These are phyloP conservation scores for Drosophila mayri DNA, from an alignment of 1,140 invertebrate genomes.

Conservation along the genomic window DNA sequence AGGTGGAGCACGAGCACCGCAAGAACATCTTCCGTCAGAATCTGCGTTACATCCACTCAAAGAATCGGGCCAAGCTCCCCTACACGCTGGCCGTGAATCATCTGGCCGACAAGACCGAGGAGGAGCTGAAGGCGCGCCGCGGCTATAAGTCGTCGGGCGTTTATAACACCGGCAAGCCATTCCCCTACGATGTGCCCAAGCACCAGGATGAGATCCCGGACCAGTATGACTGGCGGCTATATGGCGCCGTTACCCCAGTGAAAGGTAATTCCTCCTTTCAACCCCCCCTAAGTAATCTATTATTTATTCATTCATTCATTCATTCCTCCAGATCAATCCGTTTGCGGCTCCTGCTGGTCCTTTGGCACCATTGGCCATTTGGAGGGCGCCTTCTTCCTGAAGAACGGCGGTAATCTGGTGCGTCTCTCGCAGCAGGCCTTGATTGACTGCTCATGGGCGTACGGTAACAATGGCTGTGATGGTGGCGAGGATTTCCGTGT, in stretches of 20 bases:
- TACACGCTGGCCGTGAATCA: constrained; percentile 94
- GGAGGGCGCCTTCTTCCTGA: constrained; percentile 95
- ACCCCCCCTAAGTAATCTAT: too few species aligned
- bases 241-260: constrained; percentile 96
- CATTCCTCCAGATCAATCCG: constrained; percentile 90
- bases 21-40: constrained; percentile 96
- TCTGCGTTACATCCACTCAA: constrained; percentile 93
- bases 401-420: constrained; percentile 92
- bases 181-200: constrained; percentile 86
- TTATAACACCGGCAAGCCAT: constrained; percentile 89
- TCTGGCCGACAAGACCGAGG: constrained; percentile 92
- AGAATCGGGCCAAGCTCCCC: constrained; percentile 91
- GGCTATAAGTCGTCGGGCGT: constrained; percentile 89
- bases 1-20: constrained; percentile 89
- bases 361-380: constrained; percentile 97
- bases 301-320: too few species aligned
- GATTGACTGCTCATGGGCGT: constrained; percentile 98
- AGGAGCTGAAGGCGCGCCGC: constrained; percentile 92
- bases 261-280: too few species aligned
- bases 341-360: constrained; percentile 98
- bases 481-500: constrained; percentile 97
- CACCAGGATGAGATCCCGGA: constrained; percentile 87
- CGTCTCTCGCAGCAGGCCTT: constrained; percentile 95
- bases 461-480: constrained; percentile 98
- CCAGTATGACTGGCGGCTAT: constrained; percentile 95